Evolutionary conservation across 2,113 vertebrate species (phyloP).

Genomic region (Microtus pennsylvanicus): DNA sequence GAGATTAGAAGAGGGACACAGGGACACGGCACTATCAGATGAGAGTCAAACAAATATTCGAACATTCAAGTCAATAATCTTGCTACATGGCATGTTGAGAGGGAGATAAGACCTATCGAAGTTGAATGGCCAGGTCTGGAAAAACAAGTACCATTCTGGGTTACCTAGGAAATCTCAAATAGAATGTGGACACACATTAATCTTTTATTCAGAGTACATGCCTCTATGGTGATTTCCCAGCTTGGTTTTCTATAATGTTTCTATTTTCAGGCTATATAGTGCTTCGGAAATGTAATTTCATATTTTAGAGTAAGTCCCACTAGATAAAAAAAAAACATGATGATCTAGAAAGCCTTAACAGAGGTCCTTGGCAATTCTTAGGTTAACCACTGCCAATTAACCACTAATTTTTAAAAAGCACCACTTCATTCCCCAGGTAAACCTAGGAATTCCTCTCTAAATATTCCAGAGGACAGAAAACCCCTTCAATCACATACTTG

Average conservation of each 20-base stretch:
- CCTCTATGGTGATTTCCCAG: neutral
- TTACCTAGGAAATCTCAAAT: neutral
- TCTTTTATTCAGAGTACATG: conserved; percentile 1
- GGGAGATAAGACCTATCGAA: neutral
- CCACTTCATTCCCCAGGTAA: neutral
- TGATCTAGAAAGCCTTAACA: conserved; percentile 24
- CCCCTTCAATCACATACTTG: neutral
- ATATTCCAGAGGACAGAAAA: neutral
- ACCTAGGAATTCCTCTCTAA: neutral
- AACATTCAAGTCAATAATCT: neutral
- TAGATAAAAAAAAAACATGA: neutral
- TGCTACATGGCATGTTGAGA: neutral
- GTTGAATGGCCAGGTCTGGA: neutral
- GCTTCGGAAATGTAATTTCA: conserved; percentile 27
- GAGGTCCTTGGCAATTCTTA: neutral
- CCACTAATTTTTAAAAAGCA: neutral
- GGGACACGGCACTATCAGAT: neutral
- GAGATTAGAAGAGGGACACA: neutral
- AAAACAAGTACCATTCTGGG: neutral
- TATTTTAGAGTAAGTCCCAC: conserved; percentile 7
- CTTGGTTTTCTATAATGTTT: neutral
- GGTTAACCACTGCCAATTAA: neutral
- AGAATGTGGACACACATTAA: neutral
- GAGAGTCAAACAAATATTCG: neutral
- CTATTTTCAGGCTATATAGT: conserved; percentile 19